A percentile compares a stretch with the other conserved stretches of the same genome.
These are phyloP conservation scores for Agrotis ipsilon DNA, from an alignment of 2,888 invertebrate genomes.

Conservation along the genomic window DNA sequence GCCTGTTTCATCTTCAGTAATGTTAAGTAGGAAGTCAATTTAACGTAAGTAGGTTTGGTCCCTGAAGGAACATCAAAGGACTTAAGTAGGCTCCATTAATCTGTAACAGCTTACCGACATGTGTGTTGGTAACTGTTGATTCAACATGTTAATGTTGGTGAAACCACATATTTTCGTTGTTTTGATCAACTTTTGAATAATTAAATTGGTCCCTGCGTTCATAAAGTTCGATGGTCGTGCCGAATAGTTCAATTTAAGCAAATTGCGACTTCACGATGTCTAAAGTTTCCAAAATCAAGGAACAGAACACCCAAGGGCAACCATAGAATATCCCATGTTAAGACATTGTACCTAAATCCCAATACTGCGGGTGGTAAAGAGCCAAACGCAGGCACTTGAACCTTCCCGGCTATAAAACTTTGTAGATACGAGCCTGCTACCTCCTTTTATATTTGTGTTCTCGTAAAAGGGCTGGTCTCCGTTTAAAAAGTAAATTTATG, in stretches of 20 bases:
- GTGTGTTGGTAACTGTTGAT: conserved; percentile 9
- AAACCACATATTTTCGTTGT: not conserved
- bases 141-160: conserved; percentile 4
- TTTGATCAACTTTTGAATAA: not conserved
- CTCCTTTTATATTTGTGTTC: conserved; percentile 57
- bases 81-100: conserved; percentile 15
- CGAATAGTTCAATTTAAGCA: conserved; percentile 6
- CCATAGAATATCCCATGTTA: conserved; percentile 33
- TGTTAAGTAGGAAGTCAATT: not conserved
- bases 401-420: conserved; percentile 54
- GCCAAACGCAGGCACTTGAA: conserved; percentile 53
- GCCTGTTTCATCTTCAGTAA: not conserved
- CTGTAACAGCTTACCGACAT: not conserved
- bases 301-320: conserved; percentile 8
- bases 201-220: not conserved
- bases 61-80: conserved; percentile 18
- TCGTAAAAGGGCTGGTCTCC: conserved; percentile 57
- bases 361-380: conserved; percentile 51
- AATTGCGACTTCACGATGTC: not conserved
- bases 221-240: not conserved
- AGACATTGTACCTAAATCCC: conserved; percentile 49
- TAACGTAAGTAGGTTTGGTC: conserved; percentile 2
- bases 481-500: conserved; percentile 60
- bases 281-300: conserved; percentile 18
- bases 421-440: conserved; percentile 46